phyloP scores from a whole-genome alignment of 2,797 vertebrate species.

The Ataeniobius toweri region DNA sequence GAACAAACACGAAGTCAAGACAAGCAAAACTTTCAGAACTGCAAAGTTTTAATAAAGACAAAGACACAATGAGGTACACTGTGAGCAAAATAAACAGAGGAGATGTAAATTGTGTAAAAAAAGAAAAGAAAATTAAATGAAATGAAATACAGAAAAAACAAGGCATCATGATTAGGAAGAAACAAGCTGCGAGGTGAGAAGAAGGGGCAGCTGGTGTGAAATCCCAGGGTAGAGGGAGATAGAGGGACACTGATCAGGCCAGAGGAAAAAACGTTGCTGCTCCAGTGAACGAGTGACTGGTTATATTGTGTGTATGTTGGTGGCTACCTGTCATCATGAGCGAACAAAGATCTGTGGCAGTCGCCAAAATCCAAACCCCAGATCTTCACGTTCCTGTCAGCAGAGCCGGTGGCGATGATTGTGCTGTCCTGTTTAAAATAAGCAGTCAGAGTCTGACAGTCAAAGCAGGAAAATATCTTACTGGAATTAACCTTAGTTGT shows the following conservation, averaged over 20 bases:
- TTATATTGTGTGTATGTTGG: neutral
- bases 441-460: constrained; percentile 6
- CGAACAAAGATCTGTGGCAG: constrained; percentile 96
- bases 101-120: neutral
- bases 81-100: neutral
- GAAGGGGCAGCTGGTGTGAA: constrained; percentile 20
- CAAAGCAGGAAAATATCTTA: neutral
- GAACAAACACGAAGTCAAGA: neutral
- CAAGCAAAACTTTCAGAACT: neutral
- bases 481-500: neutral
- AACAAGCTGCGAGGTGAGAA: constrained; percentile 35
- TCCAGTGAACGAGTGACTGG: neutral
- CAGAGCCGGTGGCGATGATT: constrained; percentile 93
- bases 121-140: neutral
- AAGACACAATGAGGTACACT: too few relatives aligned
- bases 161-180: constrained; percentile 4
- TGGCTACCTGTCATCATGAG: constrained; percentile 93
- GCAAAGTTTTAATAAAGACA: neutral
- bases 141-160: neutral
- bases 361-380: constrained; percentile 99
- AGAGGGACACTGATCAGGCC: constrained; percentile 20
- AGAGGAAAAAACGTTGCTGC: neutral
- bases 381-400: constrained; percentile 96
- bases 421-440: constrained; percentile 83
- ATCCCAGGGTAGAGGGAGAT: constrained; percentile 30